phyloP scores from a whole-genome alignment of 1,140 invertebrate species.

The Venturia canescens region DNA sequence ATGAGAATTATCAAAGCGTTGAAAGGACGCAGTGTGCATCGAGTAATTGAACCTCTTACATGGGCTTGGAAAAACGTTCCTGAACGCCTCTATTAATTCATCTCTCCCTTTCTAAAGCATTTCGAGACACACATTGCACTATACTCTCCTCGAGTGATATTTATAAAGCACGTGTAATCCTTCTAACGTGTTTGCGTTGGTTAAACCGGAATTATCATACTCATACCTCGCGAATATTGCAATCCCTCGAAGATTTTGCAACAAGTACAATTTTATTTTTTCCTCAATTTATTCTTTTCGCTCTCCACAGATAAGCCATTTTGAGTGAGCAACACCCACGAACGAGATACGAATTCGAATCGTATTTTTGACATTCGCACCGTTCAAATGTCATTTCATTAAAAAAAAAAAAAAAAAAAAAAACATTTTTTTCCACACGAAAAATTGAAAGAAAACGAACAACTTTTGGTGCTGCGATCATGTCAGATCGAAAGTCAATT shows the following conservation, averaged over 20 bases:
- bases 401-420: too few relatives aligned
- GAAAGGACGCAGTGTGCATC: constrained; percentile 3
- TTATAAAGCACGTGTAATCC: constrained; percentile 37
- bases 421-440: background rate
- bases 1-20: background rate
- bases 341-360: background rate
- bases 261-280: constrained; percentile 2
- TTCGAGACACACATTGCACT: constrained; percentile 28
- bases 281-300: background rate
- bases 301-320: too few relatives aligned
- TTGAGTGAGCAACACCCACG: too few relatives aligned
- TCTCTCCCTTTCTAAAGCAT: constrained; percentile 36
- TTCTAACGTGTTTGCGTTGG: constrained; percentile 35
- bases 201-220: constrained; percentile 33
- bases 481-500: too few relatives aligned
- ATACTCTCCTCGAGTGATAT: constrained; percentile 8
- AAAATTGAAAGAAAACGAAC: background rate
- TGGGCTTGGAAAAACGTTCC: background rate
- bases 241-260: background rate
- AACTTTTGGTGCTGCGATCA: background rate
- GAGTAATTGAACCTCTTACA: constrained; percentile 26
- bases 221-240: constrained; percentile 5
- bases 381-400: background rate
- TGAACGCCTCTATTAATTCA: constrained; percentile 24
- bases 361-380: background rate